Conservation (phyloP, 35 echinoderm and acorn worm genomes). For the Ophiothrix spiculata region DNA sequence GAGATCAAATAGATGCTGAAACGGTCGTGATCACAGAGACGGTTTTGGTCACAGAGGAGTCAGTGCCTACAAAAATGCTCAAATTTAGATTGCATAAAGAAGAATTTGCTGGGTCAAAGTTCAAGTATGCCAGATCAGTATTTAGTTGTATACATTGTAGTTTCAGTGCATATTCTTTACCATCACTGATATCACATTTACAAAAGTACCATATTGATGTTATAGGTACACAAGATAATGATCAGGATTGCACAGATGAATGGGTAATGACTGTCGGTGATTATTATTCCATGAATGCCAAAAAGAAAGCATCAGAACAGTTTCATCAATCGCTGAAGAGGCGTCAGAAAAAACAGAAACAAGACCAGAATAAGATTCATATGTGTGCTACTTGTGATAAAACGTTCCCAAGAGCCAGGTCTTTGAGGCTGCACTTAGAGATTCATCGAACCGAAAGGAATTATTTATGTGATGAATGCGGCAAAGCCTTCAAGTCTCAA, state of each 20-base stretch:
- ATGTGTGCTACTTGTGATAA: constrained; percentile 16
- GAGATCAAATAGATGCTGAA: not conserved
- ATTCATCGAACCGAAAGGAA: constrained; percentile 67
- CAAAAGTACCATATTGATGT: not conserved
- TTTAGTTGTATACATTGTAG: not conserved
- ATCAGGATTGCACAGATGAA: not conserved
- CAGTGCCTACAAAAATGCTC: not conserved
- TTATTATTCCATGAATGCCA: not conserved
- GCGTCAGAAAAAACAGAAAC: not conserved
- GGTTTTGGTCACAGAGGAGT: not conserved
- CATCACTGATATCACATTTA: not conserved
- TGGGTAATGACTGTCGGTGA: not conserved
- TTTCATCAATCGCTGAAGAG: not conserved
- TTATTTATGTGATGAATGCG: constrained; percentile 87
- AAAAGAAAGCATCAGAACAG: not conserved
- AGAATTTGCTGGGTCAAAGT: not conserved
- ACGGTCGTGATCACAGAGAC: not conserved
- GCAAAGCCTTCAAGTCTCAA: constrained; percentile 76
- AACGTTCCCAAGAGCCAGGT: not conserved
- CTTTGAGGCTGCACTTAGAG: constrained; percentile 44
- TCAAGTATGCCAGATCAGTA: constrained; percentile 18
- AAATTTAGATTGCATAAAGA: constrained; percentile 19
- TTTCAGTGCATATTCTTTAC: not conserved
- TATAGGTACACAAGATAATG: not conserved
- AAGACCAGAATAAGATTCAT: not conserved